phyloP scores from a whole-genome alignment of 1,140 invertebrate species.

The Patella vulgata region DNA sequence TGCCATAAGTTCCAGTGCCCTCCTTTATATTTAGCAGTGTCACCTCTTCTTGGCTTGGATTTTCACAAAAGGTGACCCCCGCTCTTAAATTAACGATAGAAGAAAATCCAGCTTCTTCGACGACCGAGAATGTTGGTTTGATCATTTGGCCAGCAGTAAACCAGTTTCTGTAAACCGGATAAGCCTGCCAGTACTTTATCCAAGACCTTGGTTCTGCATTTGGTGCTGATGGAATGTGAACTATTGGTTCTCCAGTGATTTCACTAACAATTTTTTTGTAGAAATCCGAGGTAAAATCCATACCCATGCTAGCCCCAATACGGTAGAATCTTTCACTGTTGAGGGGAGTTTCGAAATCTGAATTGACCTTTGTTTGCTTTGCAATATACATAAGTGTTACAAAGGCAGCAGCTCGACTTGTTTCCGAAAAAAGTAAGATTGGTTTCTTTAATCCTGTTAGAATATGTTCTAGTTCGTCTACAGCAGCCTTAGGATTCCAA shows the following conservation, averaged over 20 bases:
- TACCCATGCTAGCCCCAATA: conserved; percentile 45
- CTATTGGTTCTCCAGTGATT: conserved; percentile 44
- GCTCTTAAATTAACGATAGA: conserved; percentile 48
- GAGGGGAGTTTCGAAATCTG: conserved; percentile 29
- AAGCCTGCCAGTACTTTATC: conserved; percentile 52
- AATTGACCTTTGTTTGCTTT: conserved; percentile 32
- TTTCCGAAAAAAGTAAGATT: conserved; percentile 45
- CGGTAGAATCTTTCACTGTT: conserved; percentile 48
- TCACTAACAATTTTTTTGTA: conserved; percentile 39
- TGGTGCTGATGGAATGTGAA: conserved; percentile 37
- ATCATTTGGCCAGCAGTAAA: conserved; percentile 52
- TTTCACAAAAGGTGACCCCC: conserved; percentile 38
- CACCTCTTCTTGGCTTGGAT: conserved; percentile 47
- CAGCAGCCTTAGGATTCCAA: conserved; percentile 40
- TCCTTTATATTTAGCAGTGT: conserved; percentile 51
- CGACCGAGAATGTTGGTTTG: conserved; percentile 33
- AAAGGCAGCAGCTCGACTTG: conserved; percentile 53
- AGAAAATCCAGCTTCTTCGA: conserved; percentile 43
- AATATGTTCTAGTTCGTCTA: conserved; percentile 36
- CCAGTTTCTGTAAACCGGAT: conserved; percentile 54
- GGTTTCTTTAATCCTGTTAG: conserved; percentile 37
- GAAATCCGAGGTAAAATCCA: conserved; percentile 47
- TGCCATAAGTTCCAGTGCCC: conserved; percentile 42
- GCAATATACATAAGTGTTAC: conserved; percentile 50
- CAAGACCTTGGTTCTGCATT: conserved; percentile 42